Conservation (phyloP, 2,113 vertebrate genomes). For the Capreolus pygargus region DNA sequence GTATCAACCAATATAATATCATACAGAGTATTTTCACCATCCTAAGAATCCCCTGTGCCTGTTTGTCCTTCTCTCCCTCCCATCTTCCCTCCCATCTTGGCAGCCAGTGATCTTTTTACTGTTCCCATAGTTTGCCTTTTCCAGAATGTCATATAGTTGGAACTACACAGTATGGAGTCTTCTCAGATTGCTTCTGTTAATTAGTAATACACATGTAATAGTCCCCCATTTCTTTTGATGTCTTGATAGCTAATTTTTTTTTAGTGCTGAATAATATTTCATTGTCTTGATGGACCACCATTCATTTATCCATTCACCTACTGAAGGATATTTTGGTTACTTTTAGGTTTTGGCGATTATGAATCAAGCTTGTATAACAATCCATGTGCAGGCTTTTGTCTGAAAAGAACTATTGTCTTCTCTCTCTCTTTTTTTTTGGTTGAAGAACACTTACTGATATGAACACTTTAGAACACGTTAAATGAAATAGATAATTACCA, state of each 20-base stretch:
- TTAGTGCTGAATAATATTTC: background rate
- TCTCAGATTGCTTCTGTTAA: background rate
- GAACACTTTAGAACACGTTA: background rate
- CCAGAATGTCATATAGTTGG: background rate
- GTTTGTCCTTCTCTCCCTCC: too few species aligned
- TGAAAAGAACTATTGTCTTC: background rate
- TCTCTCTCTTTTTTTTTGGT: background rate
- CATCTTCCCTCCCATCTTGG: background rate
- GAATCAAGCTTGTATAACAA: background rate
- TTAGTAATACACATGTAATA: background rate
- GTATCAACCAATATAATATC: background rate
- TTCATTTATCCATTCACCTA: background rate
- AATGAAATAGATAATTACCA: background rate
- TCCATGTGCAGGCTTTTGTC: background rate
- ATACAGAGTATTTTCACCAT: background rate
- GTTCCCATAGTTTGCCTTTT: background rate
- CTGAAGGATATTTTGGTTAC: background rate
- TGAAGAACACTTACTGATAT: background rate
- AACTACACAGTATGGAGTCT: background rate
- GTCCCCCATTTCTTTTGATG: background rate
- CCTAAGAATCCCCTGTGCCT: background rate
- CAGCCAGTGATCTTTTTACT: background rate
- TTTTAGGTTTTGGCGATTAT: background rate
- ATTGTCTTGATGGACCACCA: background rate
- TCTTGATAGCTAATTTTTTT: background rate